phyloP scores from a whole-genome alignment of 2,113 vertebrate genomes.

The Microcebus lehilahytsara region DNA sequence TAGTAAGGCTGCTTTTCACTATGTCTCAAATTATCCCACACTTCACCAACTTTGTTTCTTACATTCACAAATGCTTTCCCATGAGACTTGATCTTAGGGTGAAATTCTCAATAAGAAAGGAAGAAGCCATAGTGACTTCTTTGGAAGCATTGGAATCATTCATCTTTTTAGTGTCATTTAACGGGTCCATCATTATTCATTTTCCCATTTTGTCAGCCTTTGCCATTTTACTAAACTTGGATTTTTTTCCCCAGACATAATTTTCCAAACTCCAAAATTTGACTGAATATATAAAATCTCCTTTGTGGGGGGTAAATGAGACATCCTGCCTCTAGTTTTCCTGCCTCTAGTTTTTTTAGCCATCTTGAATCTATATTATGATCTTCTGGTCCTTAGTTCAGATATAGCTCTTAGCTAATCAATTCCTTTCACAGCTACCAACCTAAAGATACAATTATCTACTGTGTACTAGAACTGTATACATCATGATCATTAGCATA shows the following conservation, averaged over 20 bases:
- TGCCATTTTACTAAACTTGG: not conserved
- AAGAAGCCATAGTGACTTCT: not conserved
- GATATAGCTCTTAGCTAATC: not conserved
- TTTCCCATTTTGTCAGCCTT: not conserved
- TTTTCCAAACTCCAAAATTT: not conserved
- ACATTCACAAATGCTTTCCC: not conserved
- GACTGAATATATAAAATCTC: not conserved
- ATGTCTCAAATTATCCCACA: not conserved
- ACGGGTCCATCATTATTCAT: not conserved
- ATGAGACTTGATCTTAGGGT: not conserved
- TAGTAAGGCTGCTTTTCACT: not conserved
- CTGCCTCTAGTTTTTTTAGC: not conserved
- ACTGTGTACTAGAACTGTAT: not conserved
- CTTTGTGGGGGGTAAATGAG: not conserved
- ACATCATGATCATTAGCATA: not conserved
- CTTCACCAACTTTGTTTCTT: not conserved
- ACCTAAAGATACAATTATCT: not conserved
- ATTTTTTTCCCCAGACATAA: not conserved
- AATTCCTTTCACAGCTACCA: not conserved
- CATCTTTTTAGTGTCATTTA: not conserved
- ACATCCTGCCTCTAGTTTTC: not conserved
- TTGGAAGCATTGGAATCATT: not conserved
- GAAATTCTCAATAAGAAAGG: conserved; percentile 22
- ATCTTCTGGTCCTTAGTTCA: not conserved
- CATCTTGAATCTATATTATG: not conserved